Percentiles rank a stretch among this genome's conserved stretches.
These are phyloP conservation scores for Drosophila neutralis DNA, from an alignment of 2,888 invertebrate genomes.

Conservation along the genomic window DNA sequence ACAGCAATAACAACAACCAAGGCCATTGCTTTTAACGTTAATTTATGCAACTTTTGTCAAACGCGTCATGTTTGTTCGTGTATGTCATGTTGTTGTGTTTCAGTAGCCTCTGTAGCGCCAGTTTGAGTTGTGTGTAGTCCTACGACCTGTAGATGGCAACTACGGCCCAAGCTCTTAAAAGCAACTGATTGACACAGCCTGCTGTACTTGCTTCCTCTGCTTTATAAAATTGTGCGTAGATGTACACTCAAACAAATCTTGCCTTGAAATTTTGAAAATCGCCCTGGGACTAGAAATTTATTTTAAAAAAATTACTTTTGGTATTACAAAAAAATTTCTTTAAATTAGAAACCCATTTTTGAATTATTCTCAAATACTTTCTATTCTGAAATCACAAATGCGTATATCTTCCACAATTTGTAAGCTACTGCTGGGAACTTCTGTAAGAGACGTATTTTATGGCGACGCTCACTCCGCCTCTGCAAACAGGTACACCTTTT, in stretches of 20 bases:
- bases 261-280: background rate
- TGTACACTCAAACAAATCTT: background rate
- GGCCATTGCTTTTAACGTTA: conserved; percentile 76
- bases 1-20: conserved; percentile 40
- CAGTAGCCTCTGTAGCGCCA: conserved; percentile 31
- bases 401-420: no score
- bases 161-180: conserved; percentile 30
- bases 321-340: no score
- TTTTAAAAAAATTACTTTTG: background rate
- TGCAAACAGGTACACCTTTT: no score
- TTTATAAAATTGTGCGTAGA: conserved; percentile 22
- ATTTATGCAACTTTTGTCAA: conserved; percentile 81
- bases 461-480: no score
- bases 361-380: background rate
- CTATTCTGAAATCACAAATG: no score
- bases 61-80: conserved; percentile 57
- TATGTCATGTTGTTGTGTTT: conserved; percentile 39
- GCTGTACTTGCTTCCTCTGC: conserved; percentile 21
- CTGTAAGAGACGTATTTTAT: background rate
- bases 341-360: no score
- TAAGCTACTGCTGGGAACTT: background rate
- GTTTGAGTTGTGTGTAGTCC: conserved; percentile 22
- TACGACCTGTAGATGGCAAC: conserved; percentile 8
- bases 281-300: background rate
- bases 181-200: conserved; percentile 53